phyloP scores from a whole-genome alignment of 2,888 invertebrate genomes.

The Crioceris asparagi region DNA sequence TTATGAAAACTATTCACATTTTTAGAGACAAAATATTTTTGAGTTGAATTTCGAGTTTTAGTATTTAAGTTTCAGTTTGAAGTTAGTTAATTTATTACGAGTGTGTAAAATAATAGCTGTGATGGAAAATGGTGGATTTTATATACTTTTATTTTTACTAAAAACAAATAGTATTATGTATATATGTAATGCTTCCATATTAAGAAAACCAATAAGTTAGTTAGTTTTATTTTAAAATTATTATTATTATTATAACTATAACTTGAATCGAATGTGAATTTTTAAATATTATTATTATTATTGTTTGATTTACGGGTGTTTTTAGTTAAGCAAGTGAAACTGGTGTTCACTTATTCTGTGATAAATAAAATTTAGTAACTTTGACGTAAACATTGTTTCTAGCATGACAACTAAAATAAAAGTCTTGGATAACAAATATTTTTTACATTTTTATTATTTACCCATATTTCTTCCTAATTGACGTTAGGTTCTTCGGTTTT shows the following conservation, averaged over 20 bases:
- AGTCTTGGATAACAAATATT: no score
- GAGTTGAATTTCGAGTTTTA: no score
- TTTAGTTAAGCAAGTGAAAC: slow-evolving; percentile 30
- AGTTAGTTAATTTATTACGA: no score
- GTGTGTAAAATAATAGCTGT: slow-evolving; percentile 23
- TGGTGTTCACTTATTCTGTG: slow-evolving; percentile 42
- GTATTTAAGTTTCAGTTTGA: no score
- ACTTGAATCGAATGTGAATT: slow-evolving; percentile 28
- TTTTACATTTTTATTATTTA: no score
- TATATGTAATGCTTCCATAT: slow-evolving; percentile 22
- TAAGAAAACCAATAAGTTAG: slow-evolving; percentile 9
- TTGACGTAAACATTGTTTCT: slow-evolving; percentile 40
- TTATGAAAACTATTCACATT: no score
- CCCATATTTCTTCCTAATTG: no score
- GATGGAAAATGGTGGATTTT: slow-evolving; percentile 24
- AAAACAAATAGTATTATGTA: slow-evolving; percentile 26
- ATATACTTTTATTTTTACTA: slow-evolving; percentile 19
- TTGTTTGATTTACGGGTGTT: slow-evolving; percentile 36
- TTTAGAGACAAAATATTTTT: no score
- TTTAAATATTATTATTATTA: slow-evolving; percentile 28
- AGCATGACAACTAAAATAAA: slow-evolving; percentile 33
- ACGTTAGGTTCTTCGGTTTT: no score
- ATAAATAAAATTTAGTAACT: slow-evolving; percentile 40
- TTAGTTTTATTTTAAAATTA: slow-evolving; percentile 6
- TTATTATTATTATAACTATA: slow-evolving; percentile 7